Conservation (phyloP, 2,888 invertebrate genomes). For the Thera britannica region DNA sequence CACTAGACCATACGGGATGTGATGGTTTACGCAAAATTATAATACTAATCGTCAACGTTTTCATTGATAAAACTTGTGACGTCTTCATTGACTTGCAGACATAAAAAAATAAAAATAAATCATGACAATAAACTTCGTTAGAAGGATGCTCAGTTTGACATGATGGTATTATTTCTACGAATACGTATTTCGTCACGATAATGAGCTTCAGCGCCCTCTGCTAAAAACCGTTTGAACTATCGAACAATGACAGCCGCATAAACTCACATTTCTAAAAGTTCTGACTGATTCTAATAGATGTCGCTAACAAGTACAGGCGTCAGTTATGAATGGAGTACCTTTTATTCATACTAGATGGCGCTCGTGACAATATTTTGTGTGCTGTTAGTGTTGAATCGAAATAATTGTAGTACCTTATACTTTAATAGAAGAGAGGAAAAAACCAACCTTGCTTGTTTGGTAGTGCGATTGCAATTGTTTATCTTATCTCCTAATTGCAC, state of each 20-base stretch:
- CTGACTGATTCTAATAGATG: not conserved
- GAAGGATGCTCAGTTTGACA: too few relatives aligned
- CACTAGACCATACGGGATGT: conserved; percentile 87
- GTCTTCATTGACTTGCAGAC: not conserved
- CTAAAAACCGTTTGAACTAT: conserved; percentile 6
- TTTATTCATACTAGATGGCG: conserved; percentile 34
- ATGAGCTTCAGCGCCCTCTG: conserved; percentile 11
- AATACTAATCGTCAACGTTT: not conserved
- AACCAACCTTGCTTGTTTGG: too few relatives aligned
- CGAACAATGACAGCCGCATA: not conserved
- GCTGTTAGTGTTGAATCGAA: not conserved
- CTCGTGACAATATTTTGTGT: not conserved
- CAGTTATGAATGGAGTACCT: not conserved
- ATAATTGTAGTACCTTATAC: too few relatives aligned
- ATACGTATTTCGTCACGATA: not conserved
- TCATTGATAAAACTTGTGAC: not conserved
- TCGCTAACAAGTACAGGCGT: not conserved
- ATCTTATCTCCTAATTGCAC: too few relatives aligned
- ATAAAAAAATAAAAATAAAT: too few relatives aligned
- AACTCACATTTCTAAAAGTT: conserved; percentile 4
- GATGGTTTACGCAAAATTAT: not conserved
- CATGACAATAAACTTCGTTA: too few relatives aligned
- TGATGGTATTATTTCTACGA: not conserved
- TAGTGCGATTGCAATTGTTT: too few relatives aligned
- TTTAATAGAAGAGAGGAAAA: too few relatives aligned